phyloP scores from a whole-genome alignment of 2,797 vertebrate genomes.

The Amblyraja radiata region DNA sequence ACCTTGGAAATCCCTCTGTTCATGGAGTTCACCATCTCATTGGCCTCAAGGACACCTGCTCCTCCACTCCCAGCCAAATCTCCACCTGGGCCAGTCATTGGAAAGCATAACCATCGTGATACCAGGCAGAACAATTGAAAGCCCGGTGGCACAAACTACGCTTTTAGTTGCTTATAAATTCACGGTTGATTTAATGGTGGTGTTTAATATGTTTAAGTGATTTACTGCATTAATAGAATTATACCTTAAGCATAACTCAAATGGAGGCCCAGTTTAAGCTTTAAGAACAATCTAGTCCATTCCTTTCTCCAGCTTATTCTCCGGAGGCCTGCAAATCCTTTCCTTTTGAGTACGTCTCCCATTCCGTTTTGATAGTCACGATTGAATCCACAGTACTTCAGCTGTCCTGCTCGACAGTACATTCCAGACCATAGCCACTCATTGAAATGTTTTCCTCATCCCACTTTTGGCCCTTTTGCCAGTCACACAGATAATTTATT shows the following conservation, averaged over 20 bases:
- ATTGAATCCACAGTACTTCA: no score
- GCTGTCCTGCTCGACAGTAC: no score
- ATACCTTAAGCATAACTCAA: no score
- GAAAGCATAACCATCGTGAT: not conserved
- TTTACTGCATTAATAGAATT: not conserved
- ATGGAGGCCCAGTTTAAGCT: no score
- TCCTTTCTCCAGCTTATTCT: no score
- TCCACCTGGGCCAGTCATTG: not conserved
- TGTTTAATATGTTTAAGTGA: not conserved
- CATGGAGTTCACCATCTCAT: not conserved
- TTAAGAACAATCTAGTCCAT: no score
- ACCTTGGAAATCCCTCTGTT: not conserved
- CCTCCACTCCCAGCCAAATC: not conserved
- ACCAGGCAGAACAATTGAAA: not conserved
- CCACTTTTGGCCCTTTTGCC: no score
- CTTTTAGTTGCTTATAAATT: not conserved
- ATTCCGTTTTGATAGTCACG: no score
- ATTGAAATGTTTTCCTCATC: no score
- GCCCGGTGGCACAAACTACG: not conserved
- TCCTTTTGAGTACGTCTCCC: no score
- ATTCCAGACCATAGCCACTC: no score
- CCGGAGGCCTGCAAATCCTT: no score
- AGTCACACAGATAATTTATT: not conserved
- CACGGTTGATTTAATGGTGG: not conserved
- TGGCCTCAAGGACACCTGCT: not conserved